phyloP scores from a whole-genome alignment of 1,140 invertebrate species.

The Subanguina moxae region DNA sequence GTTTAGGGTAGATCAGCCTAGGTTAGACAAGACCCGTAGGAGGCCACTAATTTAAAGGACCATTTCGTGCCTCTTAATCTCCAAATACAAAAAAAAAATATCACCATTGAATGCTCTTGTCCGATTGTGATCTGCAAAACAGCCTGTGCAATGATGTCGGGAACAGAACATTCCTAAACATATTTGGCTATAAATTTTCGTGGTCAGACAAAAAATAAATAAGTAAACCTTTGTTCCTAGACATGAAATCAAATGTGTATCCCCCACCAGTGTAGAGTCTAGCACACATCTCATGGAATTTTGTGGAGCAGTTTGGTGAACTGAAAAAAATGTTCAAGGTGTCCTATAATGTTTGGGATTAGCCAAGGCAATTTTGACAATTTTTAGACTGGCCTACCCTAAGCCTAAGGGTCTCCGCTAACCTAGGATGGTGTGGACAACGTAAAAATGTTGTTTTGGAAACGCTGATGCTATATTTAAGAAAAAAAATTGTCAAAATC shows the following conservation, averaged over 20 bases:
- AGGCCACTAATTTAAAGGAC: too few relatives aligned
- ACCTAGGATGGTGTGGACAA: too few relatives aligned
- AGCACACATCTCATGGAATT: constrained; percentile 23
- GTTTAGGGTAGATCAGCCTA: too few relatives aligned
- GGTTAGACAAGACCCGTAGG: too few relatives aligned
- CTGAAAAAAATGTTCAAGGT: constrained; percentile 5
- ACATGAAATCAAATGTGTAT: constrained; percentile 27
- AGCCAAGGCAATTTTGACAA: too few relatives aligned
- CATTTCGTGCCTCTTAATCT: background rate
- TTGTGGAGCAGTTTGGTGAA: constrained; percentile 3
- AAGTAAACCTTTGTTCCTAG: constrained; percentile 17
- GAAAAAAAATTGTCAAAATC: too few relatives aligned
- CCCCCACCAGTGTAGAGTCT: constrained; percentile 12
- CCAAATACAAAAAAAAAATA: constrained; percentile 5
- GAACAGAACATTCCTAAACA: constrained; percentile 20
- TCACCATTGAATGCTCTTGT: constrained; percentile 31
- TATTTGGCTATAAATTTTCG: background rate
- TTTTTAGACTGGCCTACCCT: too few relatives aligned
- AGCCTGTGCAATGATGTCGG: constrained; percentile 31
- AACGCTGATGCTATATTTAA: too few relatives aligned
- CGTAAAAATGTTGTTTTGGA: too few relatives aligned
- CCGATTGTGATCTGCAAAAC: constrained; percentile 35
- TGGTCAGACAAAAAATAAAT: background rate
- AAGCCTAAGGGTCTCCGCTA: too few relatives aligned
- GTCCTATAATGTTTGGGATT: too few relatives aligned